Conservation (phyloP, 1,140 invertebrate genomes). For the Branchinecta lynchi region DNA sequence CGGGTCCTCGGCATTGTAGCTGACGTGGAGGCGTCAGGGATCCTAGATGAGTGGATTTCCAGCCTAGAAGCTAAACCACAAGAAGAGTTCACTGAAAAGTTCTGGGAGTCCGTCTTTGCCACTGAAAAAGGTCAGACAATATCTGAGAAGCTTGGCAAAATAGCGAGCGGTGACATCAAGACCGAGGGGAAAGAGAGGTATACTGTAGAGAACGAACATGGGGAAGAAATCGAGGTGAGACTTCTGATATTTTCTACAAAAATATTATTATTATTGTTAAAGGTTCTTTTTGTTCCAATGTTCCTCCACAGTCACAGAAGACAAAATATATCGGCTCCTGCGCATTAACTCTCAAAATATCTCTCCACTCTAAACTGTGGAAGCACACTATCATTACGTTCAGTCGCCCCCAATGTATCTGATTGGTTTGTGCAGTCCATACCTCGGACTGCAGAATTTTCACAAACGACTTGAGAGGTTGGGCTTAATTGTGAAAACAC, state of each 20-base stretch:
- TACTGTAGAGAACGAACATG: neutral
- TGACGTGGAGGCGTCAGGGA: neutral
- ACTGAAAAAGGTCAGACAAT: neutral
- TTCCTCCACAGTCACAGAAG: too few relatives aligned
- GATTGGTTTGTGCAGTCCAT: too few relatives aligned
- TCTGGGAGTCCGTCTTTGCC: neutral
- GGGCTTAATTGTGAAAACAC: too few relatives aligned
- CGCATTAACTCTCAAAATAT: too few relatives aligned
- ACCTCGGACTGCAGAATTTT: too few relatives aligned
- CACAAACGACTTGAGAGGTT: too few relatives aligned
- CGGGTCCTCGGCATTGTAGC: neutral
- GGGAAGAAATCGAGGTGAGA: neutral
- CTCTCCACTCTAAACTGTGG: too few relatives aligned
- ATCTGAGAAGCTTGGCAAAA: neutral
- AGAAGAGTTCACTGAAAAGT: neutral
- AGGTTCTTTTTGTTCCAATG: too few relatives aligned
- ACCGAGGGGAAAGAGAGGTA: neutral
- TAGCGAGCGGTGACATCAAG: neutral
- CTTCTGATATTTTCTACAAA: neutral
- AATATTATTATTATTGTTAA: too few relatives aligned
- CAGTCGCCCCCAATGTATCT: too few relatives aligned
- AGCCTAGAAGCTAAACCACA: neutral
- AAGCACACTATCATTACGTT: too few relatives aligned
- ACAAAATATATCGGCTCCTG: too few relatives aligned
- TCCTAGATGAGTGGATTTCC: neutral